Evolutionary conservation across 2,888 invertebrate genomes (phyloP).

Genomic region (Acronicta psi): DNA sequence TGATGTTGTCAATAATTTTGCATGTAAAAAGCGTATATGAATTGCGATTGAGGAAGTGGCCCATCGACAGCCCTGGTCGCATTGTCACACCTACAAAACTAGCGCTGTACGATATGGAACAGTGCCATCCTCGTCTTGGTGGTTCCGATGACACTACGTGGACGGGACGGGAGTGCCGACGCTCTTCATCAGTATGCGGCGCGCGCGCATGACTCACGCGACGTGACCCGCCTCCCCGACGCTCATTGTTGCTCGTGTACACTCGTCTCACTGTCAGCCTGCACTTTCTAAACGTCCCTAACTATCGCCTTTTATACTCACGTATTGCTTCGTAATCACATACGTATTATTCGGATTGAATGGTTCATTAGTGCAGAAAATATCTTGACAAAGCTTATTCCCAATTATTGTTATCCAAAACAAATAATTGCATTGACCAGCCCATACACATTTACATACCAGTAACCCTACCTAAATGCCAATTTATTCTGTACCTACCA

Average conservation of each 20-base stretch:
- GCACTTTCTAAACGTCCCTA: conserved; percentile 68
- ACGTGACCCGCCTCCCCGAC: conserved; percentile 78
- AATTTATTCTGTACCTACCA: not conserved
- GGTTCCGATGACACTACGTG: conserved; percentile 49
- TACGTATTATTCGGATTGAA: conserved; percentile 51
- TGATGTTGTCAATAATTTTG: conserved; percentile 9
- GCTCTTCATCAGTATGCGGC: conserved; percentile 78
- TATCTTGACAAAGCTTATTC: conserved; percentile 12
- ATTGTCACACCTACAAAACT: conserved; percentile 40
- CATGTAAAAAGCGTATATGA: conserved; percentile 22
- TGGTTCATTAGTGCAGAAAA: conserved; percentile 50
- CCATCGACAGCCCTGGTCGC: conserved; percentile 40
- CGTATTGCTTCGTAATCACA: conserved; percentile 62
- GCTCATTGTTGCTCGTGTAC: conserved; percentile 65
- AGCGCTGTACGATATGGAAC: conserved; percentile 48
- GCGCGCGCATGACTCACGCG: conserved; percentile 69
- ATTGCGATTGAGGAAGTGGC: conserved; percentile 20
- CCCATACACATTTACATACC: not conserved
- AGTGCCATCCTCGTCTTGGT: conserved; percentile 52
- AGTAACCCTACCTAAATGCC: not conserved
- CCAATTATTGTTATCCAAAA: conserved; percentile 9
- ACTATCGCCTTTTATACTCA: conserved; percentile 65
- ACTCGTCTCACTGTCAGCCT: conserved; percentile 66
- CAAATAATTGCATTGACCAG: not conserved
- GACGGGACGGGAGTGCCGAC: conserved; percentile 60